Evolutionary conservation across 1,140 invertebrate genomes (phyloP), one percentile per base, ranked within the genome.

Genomic region (Atta texana): DNA sequence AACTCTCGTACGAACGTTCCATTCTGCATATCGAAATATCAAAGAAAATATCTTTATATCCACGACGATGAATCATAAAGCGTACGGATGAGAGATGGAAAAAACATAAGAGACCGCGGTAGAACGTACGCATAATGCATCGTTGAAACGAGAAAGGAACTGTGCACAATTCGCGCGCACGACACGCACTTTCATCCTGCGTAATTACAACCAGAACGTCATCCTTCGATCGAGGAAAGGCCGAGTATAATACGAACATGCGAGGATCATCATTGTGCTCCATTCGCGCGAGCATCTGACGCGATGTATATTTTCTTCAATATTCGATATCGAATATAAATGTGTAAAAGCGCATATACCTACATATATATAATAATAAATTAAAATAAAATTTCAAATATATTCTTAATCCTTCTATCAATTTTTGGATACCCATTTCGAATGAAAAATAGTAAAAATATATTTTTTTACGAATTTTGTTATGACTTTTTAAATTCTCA

Each of bases 171-270:
- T 39, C 34, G 39, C 86, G 88, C 72, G 76, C 71, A 64, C 61
- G 55, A 68, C 74, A 86, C 89, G 92, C 91, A 94, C 92, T 94
- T 94, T 94, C 92, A 94, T 93, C 92, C 93, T 74, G 90, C 86
- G 93, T 95, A 95, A 95, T 95, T 95, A 94, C 94, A 94, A 94
- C 88, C 91, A 93, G 92, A 91, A 91, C 88, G 88, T 90, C 91
- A 87, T 93, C 89, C 92, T 93, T 91, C 87, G 88, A 10, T 69
- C 12, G 24, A 59, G 68, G 89, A 75, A 66, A 86, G 77, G 31
- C 66, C 63, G 63, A 77, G 74, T 68, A 74, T 89, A 92, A 92
- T 86, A 87, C 86, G 78, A 63, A 81, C 53, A 57, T n/a, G 72
- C 88, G 91, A 91, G 88, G 86, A 89, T 81, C 74, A 72, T 85